Base-by-base conservation (phyloP, 2,113 vertebrate species). In the Athene noctua region DNA sequence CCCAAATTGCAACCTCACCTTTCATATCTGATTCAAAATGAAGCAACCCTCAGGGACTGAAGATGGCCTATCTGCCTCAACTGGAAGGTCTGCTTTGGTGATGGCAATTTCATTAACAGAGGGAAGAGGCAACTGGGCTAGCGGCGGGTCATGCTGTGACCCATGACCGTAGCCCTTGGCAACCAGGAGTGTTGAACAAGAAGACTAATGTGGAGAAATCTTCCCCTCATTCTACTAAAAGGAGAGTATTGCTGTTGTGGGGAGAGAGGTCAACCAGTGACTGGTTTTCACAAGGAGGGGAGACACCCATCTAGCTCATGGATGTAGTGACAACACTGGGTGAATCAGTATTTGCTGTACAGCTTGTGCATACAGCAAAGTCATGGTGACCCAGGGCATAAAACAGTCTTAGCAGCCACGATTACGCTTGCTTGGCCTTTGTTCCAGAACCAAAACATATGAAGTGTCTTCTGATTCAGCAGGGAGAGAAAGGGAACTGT, bases 261-360 rank as follows among this genome's bases (percentile, higher is more conserved):
- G 49, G 58, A 87, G 34, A 73, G 11, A 75, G 58, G 62, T 42
- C 51, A 91, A 4, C 32, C 40, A 84, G 18, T 58, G 62, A 46
- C 51, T 82, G 59, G 34, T 85, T 92, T 94, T 75, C 57, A 40
- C 40, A 80, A 61, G 34, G 32, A 90, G 18, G 15, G 70, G 52
- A 94, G 49, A 72, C 80, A 75, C 44, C 18, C 36, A 36, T 77
- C 42, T 38, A 59, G n/a, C 42, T 91, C 70, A 47, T 66, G 58
- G 74, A 68, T 73, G 58, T 32, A 90, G 58, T 70, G 94, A 90
- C 92, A 96, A 58, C 78, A 77, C 3, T 47, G 86, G 40, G 89
- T 96, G 91, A 95, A 94, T 91, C 86, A 73, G 63, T 84, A 68
- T 87, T 65, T 92, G 68, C 80, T 72, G 91, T 80, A 92, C 91